A percentile compares a stretch with the other conserved stretches of the same genome.
phyloP scores from a whole-genome alignment of 2,113 vertebrate genomes.

The Xyliphius kryptos region DNA sequence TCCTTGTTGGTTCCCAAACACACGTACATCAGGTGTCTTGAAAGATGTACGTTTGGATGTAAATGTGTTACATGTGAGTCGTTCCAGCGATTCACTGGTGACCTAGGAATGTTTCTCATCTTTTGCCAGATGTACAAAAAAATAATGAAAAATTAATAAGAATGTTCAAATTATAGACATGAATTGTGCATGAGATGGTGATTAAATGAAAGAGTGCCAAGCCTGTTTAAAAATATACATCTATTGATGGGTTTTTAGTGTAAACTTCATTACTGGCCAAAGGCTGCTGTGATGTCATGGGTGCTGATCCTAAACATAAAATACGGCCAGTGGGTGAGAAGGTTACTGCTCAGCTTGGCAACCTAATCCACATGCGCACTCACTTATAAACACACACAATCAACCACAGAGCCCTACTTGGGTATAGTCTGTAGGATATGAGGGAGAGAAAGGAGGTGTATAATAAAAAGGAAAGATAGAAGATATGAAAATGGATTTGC shows the following conservation, averaged over 20 bases:
- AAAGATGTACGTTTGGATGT: no score
- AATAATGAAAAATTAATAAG: no score
- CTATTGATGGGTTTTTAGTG: conserved; percentile 15
- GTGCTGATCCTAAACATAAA: conserved; percentile 39
- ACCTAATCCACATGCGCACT: not conserved
- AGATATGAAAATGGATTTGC: conserved; percentile 35
- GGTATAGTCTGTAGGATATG: not conserved
- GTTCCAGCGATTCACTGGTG: no score
- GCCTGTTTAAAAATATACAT: not conserved
- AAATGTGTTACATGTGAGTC: no score
- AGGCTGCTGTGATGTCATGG: conserved; percentile 31
- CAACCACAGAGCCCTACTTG: not conserved
- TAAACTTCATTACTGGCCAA: conserved; percentile 33
- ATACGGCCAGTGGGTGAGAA: conserved; percentile 29
- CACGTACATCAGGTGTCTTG: no score
- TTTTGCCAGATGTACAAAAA: no score
- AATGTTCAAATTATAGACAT: no score
- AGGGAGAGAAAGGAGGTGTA: not conserved
- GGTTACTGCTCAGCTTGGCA: not conserved
- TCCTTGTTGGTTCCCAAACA: no score
- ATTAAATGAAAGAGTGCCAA: no score
- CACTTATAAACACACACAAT: not conserved
- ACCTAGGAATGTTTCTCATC: no score
- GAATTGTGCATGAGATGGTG: no score
- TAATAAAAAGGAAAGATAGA: conserved; percentile 16